Percentiles rank a stretch among this genome's conserved stretches.
phyloP scores from a whole-genome alignment of 2,113 vertebrate genomes.

The Dicerorhinus sumatrensis region DNA sequence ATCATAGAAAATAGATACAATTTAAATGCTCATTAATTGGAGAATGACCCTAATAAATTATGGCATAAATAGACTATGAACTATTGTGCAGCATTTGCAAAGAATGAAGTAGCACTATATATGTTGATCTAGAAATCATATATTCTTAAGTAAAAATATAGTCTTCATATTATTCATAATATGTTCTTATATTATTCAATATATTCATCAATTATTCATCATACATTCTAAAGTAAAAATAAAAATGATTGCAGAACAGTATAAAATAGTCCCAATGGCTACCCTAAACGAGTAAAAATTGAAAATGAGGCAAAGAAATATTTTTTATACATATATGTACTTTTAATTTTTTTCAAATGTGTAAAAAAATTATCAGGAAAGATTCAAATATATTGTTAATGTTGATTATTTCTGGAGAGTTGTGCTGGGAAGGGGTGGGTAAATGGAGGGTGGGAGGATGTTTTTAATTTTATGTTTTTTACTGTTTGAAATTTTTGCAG shows the following conservation, averaged over 20 bases:
- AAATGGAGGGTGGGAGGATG: not conserved
- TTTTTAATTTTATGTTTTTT: conserved; percentile 35
- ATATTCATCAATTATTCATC: no score
- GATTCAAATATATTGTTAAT: not conserved
- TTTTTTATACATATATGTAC: not conserved
- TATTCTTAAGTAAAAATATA: conserved; percentile 19
- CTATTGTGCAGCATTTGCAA: not conserved
- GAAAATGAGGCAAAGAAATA: not conserved
- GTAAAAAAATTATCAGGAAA: not conserved
- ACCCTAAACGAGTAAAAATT: not conserved
- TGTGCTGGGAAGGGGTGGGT: not conserved
- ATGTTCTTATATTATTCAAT: no score
- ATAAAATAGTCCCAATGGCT: not conserved
- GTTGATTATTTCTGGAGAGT: not conserved
- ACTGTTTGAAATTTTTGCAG: not conserved
- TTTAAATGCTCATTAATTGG: not conserved
- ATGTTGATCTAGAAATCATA: not conserved
- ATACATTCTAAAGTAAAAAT: conserved; percentile 7
- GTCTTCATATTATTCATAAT: no score
- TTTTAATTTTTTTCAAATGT: conserved; percentile 11
- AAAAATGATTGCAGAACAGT: not conserved
- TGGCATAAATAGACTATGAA: not conserved
- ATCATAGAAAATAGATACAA: not conserved
- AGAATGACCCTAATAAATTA: not conserved
- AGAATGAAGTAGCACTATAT: not conserved